Conservation (phyloP, 2,113 vertebrate genomes). For the Pimephales promelas region DNA sequence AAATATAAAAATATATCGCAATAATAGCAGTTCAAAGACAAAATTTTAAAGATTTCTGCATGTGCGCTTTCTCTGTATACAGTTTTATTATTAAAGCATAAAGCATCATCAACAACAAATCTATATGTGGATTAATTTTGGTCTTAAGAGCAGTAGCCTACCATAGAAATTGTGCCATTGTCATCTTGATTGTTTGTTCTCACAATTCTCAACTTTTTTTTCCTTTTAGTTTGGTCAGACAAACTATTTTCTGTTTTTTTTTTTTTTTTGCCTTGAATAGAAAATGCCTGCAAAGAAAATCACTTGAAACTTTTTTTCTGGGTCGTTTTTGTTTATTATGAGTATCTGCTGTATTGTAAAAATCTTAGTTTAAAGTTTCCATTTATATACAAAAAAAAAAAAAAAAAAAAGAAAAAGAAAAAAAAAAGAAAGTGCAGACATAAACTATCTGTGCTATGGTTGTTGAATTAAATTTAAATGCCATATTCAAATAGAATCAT, state of each 20-base stretch:
- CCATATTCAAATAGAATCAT: background rate
- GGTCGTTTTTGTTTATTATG: conserved; percentile 5
- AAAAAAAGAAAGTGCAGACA: background rate
- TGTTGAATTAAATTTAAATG: conserved; percentile 16
- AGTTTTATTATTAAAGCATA: background rate
- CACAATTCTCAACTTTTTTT: background rate
- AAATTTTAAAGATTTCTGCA: too few species aligned
- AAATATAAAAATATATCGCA: too few species aligned
- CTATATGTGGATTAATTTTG: background rate
- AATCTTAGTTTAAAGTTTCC: background rate
- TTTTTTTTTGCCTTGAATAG: too few species aligned
- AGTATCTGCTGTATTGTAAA: background rate
- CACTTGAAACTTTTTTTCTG: background rate
- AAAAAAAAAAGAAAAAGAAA: background rate
- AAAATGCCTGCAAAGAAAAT: background rate
- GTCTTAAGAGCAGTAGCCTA: background rate
- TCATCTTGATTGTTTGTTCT: background rate
- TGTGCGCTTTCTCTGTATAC: too few species aligned
- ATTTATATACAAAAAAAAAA: background rate
- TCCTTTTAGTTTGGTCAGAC: background rate
- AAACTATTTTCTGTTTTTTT: too few species aligned
- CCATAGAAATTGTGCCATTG: background rate
- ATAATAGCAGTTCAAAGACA: too few species aligned
- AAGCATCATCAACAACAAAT: background rate
- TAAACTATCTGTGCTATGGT: conserved; percentile 3